Evolutionary conservation across 2,888 invertebrate genomes (phyloP).

Genomic region (Geophilus truncorum): DNA sequence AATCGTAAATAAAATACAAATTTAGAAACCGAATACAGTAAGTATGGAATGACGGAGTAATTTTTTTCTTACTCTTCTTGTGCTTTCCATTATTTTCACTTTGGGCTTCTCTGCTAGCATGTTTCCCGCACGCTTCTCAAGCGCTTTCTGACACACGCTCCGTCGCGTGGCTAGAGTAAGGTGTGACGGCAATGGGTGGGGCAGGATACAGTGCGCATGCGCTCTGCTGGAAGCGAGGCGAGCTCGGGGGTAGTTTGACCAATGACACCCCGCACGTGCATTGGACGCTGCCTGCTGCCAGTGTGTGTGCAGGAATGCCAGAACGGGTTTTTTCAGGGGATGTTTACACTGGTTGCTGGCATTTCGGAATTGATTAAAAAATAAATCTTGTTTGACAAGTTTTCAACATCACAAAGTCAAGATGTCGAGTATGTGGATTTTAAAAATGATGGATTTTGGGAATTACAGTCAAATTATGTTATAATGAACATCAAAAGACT

Average conservation of each 20-base stretch:
- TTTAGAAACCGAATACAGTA: too few species aligned
- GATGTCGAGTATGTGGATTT: too few species aligned
- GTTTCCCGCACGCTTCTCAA: background rate
- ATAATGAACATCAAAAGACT: too few species aligned
- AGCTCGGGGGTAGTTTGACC: background rate
- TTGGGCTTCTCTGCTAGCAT: background rate
- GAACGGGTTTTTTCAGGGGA: background rate
- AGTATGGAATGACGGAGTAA: too few species aligned
- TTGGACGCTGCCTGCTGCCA: background rate
- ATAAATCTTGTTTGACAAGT: too few species aligned
- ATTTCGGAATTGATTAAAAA: background rate
- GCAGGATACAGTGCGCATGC: background rate
- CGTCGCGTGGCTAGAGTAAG: background rate
- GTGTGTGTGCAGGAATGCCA: background rate
- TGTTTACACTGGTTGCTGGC: background rate
- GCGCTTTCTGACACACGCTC: background rate
- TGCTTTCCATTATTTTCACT: background rate
- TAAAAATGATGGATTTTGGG: too few species aligned
- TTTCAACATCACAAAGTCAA: too few species aligned
- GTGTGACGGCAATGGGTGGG: background rate
- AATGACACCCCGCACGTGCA: background rate
- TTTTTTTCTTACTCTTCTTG: background rate
- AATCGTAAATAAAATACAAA: too few species aligned
- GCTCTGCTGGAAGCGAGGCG: background rate
- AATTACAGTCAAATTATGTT: too few species aligned